Conservation (phyloP, 2,113 vertebrate genomes). For the Arizona elegans region DNA sequence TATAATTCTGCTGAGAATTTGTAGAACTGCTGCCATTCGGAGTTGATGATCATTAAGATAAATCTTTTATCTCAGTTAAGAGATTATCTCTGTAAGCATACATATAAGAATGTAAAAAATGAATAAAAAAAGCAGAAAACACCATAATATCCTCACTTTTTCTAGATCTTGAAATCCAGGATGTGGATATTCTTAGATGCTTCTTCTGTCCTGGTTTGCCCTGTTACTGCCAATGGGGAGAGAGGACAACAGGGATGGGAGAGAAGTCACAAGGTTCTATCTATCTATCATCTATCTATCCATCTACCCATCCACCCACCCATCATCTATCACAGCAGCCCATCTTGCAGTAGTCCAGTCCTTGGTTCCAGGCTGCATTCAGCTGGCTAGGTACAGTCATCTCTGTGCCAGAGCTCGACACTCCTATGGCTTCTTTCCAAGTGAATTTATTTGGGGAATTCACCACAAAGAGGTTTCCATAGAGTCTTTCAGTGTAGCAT, state of each 20-base stretch:
- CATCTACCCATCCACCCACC: too few species aligned
- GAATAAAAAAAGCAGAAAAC: not conserved
- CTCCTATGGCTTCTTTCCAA: constrained; percentile 77
- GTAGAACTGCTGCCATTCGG: not conserved
- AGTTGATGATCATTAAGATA: not conserved
- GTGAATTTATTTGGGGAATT: constrained; percentile 76
- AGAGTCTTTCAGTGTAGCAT: constrained; percentile 85
- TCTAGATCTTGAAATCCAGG: not conserved
- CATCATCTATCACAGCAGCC: constrained; percentile 68
- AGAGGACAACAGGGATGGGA: too few species aligned
- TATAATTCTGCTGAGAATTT: not conserved
- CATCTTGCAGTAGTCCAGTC: constrained; percentile 86
- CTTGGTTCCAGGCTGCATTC: constrained; percentile 85
- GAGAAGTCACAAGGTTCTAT: not conserved
- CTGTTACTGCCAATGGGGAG: not conserved
- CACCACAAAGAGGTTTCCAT: constrained; percentile 84
- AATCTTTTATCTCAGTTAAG: constrained; percentile 6
- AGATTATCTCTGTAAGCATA: constrained; percentile 45
- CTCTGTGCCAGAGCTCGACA: constrained; percentile 72
- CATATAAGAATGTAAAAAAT: not conserved
- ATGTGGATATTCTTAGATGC: not conserved
- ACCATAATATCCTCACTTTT: not conserved
- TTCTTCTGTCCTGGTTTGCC: not conserved
- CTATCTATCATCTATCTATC: too few species aligned
- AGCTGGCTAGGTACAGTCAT: constrained; percentile 85